phyloP scores from a whole-genome alignment of 30 jellyfish, hydroid and myxozoan genomes.

The Aurelia aurita region DNA sequence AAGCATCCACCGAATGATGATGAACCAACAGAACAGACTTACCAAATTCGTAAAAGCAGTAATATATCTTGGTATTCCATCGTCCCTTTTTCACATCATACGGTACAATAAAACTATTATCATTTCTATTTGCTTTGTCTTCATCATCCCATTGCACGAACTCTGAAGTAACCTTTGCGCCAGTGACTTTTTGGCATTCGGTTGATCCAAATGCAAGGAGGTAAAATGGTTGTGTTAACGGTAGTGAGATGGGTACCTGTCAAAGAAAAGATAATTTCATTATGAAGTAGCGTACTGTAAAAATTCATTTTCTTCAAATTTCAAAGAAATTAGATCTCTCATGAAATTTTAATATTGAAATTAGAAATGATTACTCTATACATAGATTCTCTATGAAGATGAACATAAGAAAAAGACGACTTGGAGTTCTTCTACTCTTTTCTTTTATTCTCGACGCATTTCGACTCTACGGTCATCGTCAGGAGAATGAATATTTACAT shows the following conservation, averaged over 20 bases:
- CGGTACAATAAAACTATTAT: conserved; percentile 79
- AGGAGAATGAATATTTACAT: too few species aligned
- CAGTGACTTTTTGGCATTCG: conserved; percentile 81
- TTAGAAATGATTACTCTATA: too few species aligned
- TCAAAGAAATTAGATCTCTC: too few species aligned
- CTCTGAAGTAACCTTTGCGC: conserved; percentile 70
- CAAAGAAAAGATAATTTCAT: not conserved
- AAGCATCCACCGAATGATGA: too few species aligned
- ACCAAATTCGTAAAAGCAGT: conserved; percentile 86
- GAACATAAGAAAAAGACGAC: too few species aligned
- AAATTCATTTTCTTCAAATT: too few species aligned
- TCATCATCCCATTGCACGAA: conserved; percentile 94
- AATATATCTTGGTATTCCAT: conserved; percentile 82
- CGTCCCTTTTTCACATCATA: conserved; percentile 69
- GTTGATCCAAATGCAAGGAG: conserved; percentile 83
- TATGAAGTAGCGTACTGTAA: too few species aligned
- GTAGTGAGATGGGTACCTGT: conserved; percentile 77
- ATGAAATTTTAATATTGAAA: too few species aligned
- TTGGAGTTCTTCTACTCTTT: too few species aligned
- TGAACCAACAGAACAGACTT: not conserved
- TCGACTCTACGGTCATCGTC: too few species aligned
- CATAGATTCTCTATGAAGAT: too few species aligned
- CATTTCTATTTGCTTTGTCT: conserved; percentile 83
- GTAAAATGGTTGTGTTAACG: conserved; percentile 72
- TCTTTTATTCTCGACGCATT: too few species aligned